These are phyloP conservation scores for Drosophila azteca DNA, from an alignment of 1,140 invertebrate species.

Conservation along the genomic window DNA sequence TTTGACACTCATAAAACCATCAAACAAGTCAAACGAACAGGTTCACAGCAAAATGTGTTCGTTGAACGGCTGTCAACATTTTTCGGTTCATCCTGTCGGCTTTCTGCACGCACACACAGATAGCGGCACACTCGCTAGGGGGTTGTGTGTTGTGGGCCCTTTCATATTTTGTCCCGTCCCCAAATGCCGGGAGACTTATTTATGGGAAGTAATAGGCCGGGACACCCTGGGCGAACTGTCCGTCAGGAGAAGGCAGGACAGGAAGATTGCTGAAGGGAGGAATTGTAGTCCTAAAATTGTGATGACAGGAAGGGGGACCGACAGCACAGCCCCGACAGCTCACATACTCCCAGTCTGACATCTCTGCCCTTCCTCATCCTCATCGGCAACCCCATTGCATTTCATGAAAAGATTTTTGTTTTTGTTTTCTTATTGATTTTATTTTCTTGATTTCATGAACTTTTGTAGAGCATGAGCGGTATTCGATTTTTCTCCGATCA, in stretches of 20 bases:
- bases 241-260: background rate
- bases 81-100: conserved; percentile 59
- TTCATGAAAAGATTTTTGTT: too few species aligned
- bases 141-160: conserved; percentile 6
- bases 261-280: conserved; percentile 19
- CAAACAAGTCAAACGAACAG: conserved; percentile 81
- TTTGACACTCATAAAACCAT: conserved; percentile 80
- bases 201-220: conserved; percentile 5
- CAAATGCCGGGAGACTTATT: conserved; percentile 22
- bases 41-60: conserved; percentile 59
- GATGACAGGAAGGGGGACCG: background rate
- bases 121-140: conserved; percentile 26
- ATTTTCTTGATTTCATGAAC: too few species aligned
- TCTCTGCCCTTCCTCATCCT: too few species aligned
- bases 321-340: too few species aligned
- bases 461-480: too few species aligned
- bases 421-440: too few species aligned
- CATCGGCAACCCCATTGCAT: too few species aligned
- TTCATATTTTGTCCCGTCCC: conserved; percentile 21
- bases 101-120: conserved; percentile 17
- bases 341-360: too few species aligned
- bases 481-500: too few species aligned
- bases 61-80: conserved; percentile 58
- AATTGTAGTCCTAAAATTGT: conserved; percentile 14
- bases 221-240: too few species aligned